Conservation (phyloP, 2,888 invertebrate species). For the Microctonus hyperodae region DNA sequence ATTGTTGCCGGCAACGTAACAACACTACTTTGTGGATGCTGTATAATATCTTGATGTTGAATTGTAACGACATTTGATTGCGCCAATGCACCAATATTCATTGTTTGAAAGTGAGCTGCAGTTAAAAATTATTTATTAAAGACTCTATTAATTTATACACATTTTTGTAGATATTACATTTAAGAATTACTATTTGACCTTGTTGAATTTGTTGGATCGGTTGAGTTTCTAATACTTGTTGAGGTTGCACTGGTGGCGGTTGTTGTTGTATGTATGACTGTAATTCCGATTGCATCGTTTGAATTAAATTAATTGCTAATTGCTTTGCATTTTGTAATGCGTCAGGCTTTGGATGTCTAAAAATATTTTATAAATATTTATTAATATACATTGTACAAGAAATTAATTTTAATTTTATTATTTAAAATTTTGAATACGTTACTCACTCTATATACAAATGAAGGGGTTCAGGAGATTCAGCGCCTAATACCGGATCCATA, state of each 20-base stretch:
- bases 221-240: conserved; percentile 60
- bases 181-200: conserved; percentile 42
- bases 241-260: conserved; percentile 61
- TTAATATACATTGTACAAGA: background rate
- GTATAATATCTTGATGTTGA: conserved; percentile 62
- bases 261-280: conserved; percentile 64
- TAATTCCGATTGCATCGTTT: conserved; percentile 73
- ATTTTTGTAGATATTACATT: too few relatives aligned
- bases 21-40: conserved; percentile 59
- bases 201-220: conserved; percentile 58
- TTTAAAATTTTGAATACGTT: background rate
- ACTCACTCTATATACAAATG: conserved; percentile 77
- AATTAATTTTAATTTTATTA: background rate
- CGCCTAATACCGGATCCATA: conserved; percentile 67
- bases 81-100: conserved; percentile 60
- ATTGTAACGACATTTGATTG: conserved; percentile 62
- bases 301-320: conserved; percentile 78
- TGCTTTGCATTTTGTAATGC: conserved; percentile 76
- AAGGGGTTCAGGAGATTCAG: conserved; percentile 74
- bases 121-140: background rate
- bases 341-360: conserved; percentile 73
- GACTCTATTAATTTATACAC: background rate
- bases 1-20: conserved; percentile 60
- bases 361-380: background rate
- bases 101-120: conserved; percentile 61